phyloP scores from a whole-genome alignment of 2,113 vertebrate genomes.

The Caloenas nicobarica region DNA sequence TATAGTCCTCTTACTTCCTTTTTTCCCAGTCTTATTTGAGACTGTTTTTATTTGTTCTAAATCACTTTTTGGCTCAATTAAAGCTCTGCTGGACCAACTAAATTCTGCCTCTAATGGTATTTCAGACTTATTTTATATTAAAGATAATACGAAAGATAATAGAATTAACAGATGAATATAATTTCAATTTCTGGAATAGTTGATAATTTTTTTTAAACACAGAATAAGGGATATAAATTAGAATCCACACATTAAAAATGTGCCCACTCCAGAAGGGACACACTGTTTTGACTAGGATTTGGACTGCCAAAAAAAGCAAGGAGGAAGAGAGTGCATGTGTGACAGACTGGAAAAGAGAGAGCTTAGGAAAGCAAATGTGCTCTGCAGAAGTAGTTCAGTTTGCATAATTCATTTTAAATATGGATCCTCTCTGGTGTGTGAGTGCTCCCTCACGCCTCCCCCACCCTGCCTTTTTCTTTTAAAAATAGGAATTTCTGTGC shows the following conservation, averaged over 20 bases:
- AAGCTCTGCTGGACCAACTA: neutral
- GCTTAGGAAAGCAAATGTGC: neutral
- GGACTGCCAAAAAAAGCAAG: neutral
- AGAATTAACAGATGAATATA: neutral
- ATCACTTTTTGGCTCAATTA: neutral
- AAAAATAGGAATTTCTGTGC: constrained; percentile 15
- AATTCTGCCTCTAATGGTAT: neutral
- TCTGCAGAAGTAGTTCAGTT: constrained; percentile 44
- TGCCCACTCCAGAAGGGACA: neutral
- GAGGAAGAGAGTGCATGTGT: neutral
- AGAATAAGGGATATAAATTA: neutral
- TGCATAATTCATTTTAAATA: constrained; percentile 35
- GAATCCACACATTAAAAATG: neutral
- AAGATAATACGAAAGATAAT: neutral
- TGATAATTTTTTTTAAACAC: neutral
- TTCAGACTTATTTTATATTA: neutral
- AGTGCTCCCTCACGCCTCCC: neutral
- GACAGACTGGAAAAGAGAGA: neutral
- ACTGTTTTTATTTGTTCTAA: neutral
- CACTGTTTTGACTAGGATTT: neutral
- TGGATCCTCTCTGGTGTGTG: neutral
- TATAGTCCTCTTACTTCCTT: neutral
- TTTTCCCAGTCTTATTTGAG: neutral
- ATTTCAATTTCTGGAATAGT: neutral
- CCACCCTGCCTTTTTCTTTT: neutral